Percentiles rank a stretch among this genome's conserved stretches.
These are phyloP conservation scores for Euura saliciscinereae DNA, from an alignment of 1,140 invertebrate genomes.

Conservation along the genomic window DNA sequence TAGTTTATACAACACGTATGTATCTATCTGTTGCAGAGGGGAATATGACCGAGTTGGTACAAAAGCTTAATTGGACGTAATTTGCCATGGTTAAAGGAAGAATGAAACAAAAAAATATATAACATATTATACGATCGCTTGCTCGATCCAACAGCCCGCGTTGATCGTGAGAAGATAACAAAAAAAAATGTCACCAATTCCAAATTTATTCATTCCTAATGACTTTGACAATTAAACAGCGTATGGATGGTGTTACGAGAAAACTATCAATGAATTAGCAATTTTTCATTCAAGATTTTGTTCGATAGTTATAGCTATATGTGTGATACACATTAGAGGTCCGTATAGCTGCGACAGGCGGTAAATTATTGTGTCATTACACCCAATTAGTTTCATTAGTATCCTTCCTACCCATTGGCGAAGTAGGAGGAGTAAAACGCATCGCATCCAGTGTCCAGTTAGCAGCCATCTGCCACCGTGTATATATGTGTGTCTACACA, in stretches of 20 bases:
- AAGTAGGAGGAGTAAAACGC: no score
- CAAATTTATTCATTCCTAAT: background rate
- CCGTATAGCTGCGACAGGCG: no score
- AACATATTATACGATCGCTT: no score
- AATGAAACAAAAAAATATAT: background rate
- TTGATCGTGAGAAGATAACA: no score
- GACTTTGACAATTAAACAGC: background rate
- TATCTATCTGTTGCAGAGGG: background rate
- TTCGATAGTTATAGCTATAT: no score
- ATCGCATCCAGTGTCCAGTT: no score
- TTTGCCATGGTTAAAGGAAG: background rate
- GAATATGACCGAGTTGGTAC: background rate
- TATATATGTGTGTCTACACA: no score
- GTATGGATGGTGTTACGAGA: background rate
- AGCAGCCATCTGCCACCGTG: no score
- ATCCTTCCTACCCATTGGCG: slow-evolving; percentile 26
- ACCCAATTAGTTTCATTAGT: slow-evolving; percentile 47
- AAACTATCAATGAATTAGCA: background rate
- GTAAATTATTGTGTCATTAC: slow-evolving; percentile 33
- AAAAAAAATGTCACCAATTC: no score
- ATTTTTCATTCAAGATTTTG: no score
- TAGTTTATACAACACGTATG: slow-evolving; percentile 1
- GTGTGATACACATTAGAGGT: no score
- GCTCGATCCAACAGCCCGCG: no score
- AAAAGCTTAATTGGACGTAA: background rate